Evolutionary conservation across 2,113 vertebrate species (phyloP).

Genomic region (Talpa occidentalis): DNA sequence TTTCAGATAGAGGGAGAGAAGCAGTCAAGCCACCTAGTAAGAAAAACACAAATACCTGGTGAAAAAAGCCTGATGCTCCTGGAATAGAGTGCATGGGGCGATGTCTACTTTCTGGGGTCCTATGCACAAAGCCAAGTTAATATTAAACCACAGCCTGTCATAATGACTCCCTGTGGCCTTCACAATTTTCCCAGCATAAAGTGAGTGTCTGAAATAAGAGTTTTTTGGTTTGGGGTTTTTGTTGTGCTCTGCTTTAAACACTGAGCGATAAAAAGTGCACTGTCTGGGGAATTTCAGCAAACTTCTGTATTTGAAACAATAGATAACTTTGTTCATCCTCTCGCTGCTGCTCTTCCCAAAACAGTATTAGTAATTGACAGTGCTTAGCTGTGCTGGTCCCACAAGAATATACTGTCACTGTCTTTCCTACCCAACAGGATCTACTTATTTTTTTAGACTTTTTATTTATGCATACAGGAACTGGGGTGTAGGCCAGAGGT

Average conservation of each 20-base stretch:
- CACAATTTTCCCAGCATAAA: neutral
- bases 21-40: neutral
- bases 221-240: neutral
- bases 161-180: neutral
- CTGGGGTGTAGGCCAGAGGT: no score
- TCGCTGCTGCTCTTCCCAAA: neutral
- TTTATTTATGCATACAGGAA: no score
- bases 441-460: no score
- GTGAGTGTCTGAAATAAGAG: neutral
- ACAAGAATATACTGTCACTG: neutral
- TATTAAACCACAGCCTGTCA: neutral
- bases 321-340: neutral
- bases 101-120: neutral
- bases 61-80: neutral
- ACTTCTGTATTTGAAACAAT: neutral
- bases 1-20: neutral
- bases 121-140: neutral
- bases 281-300: neutral
- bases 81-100: neutral
- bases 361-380: neutral
- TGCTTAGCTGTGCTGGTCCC: neutral
- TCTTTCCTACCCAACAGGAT: neutral
- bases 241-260: neutral
- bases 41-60: no score
- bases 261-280: neutral